Base-by-base conservation (phyloP, 2,113 vertebrate species). In the Rostratula benghalensis region DNA sequence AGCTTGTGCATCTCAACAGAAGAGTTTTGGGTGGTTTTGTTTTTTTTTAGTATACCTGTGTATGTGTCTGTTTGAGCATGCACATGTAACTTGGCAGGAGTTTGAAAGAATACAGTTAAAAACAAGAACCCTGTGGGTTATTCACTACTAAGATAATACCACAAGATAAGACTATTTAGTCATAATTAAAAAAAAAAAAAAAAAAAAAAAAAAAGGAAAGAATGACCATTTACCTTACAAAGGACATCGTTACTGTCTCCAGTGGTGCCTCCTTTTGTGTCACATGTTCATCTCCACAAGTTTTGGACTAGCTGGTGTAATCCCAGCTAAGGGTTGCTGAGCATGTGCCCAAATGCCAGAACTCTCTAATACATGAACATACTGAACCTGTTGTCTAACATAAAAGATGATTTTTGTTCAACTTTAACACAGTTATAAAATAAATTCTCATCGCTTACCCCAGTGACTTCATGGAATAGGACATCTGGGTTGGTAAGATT, bases 291-390 rank as follows among this genome's bases (percentile, higher is more conserved):
- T 46, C 46, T 67, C 43, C 74, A 43, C 64, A 57, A 41, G 25
- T 10, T 57, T 2, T 0, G 31, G 57, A 19, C 37, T 64, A 45
- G 22, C 22, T 41, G 39, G 22, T 39, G 10, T 37, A 53, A 53
- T 69, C 13, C 31, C 45, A 22, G 50, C 30, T 53, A 53, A 51
- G 54, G 33, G 24, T 53, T 46, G 2, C 81, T 68, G 70, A 28
- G 9, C 33, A 15, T 0, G 1, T 0, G 0, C 20, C 25, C 23
- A 39, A 4, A 61, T 8, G 27, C 5, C 25, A 50, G 33, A 76
- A 9, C 13, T 65, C 45, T 67, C 37, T 73, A 31, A 15, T 30
- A 21, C 1, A 1, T 56, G 70, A 51, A 61, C 23, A 20, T 37
- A 25, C 46, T 17, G 45, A 45, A 37, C 45, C 56, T 37, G 39